These are phyloP conservation scores for Calonectris borealis DNA, from an alignment of 2,113 vertebrate species.

Conservation along the genomic window DNA sequence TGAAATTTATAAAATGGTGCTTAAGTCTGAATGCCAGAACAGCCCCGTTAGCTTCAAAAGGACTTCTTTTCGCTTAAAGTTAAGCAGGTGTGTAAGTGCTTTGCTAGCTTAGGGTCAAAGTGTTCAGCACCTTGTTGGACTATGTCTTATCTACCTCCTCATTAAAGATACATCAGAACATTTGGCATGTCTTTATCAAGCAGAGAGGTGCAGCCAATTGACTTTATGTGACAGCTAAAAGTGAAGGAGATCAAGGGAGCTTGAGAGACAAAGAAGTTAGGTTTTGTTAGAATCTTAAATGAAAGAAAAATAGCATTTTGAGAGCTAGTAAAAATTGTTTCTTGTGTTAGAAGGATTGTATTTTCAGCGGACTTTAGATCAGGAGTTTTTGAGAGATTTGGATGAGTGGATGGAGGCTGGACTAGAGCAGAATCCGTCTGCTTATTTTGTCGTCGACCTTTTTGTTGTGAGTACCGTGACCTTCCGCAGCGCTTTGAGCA, in stretches of 20 bases:
- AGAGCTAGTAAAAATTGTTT: background rate
- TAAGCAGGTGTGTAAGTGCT: slow-evolving; percentile 54
- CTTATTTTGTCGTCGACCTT: background rate
- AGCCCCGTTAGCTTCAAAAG: slow-evolving; percentile 26
- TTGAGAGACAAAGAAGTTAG: slow-evolving; percentile 47
- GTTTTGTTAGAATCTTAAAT: slow-evolving; percentile 49
- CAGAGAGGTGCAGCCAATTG: slow-evolving; percentile 55
- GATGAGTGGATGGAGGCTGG: background rate
- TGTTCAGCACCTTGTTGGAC: slow-evolving; percentile 48
- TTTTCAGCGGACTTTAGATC: background rate
- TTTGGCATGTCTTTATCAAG: slow-evolving; percentile 55
- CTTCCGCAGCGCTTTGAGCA: background rate
- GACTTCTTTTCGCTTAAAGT: slow-evolving; percentile 12
- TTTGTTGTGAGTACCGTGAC: background rate
- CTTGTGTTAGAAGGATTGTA: background rate
- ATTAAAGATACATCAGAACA: slow-evolving; percentile 57
- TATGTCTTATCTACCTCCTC: slow-evolving; percentile 45
- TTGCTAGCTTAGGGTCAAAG: slow-evolving; percentile 41
- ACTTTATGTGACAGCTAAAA: slow-evolving; percentile 54
- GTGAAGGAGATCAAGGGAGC: slow-evolving; percentile 57
- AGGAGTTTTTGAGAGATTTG: background rate
- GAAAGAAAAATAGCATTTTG: background rate
- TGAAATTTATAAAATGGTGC: background rate
- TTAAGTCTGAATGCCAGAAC: slow-evolving; percentile 29
- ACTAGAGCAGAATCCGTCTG: background rate